Percentiles rank a stretch among this genome's conserved stretches.
phyloP scores from a whole-genome alignment of 1,140 invertebrate species.

The Halesus radiatus region DNA sequence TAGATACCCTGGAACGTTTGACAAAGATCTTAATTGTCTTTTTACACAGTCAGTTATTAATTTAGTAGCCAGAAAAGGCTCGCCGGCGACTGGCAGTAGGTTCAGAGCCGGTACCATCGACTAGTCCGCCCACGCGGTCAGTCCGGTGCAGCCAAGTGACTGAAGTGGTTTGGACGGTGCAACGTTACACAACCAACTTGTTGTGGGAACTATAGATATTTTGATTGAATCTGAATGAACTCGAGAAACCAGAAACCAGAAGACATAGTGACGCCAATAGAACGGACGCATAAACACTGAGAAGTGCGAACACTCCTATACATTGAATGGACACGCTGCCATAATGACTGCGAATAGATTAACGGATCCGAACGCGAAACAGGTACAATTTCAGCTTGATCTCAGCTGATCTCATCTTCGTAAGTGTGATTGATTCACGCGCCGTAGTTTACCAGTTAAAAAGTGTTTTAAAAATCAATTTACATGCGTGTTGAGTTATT shows the following conservation, averaged over 20 bases:
- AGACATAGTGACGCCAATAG: slow-evolving; percentile 49
- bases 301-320: not conserved
- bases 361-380: too few species aligned
- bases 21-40: slow-evolving; percentile 32
- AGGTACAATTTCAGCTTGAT: too few species aligned
- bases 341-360: too few species aligned
- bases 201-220: slow-evolving; percentile 29
- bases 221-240: slow-evolving; percentile 38
- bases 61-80: slow-evolving; percentile 26
- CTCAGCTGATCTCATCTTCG: too few species aligned
- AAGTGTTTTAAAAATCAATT: too few species aligned
- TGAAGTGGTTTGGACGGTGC: not conserved
- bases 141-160: not conserved
- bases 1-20: not conserved
- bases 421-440: too few species aligned
- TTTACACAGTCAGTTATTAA: slow-evolving; percentile 30
- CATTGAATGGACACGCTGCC: too few species aligned
- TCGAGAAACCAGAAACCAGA: slow-evolving; percentile 32
- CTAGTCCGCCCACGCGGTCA: slow-evolving; percentile 18
- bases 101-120: not conserved
- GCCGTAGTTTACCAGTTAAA: too few species aligned
- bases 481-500: too few species aligned
- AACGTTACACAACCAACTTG: not conserved
- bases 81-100: not conserved
- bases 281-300: slow-evolving; percentile 14